Conservation (phyloP, 1,140 invertebrate genomes). For the Drosophila virilis region DNA sequence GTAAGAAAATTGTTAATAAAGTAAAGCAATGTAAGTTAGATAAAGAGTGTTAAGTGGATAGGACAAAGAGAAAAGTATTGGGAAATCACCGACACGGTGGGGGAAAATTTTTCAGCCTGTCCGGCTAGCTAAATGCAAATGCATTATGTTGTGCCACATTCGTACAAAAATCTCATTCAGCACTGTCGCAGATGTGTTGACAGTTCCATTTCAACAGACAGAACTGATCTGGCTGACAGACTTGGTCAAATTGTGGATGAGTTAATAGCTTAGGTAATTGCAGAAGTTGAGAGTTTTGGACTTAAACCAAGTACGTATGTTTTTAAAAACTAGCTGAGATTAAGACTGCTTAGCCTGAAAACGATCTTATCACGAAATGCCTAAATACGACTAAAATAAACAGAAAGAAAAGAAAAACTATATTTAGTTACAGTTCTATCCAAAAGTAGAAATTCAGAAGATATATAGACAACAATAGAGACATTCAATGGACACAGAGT, state of each 20-base stretch:
- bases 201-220: not conserved
- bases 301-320: too few species aligned
- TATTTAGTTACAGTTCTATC: not conserved
- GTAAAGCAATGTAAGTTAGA: too few species aligned
- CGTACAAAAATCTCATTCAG: conserved; percentile 33
- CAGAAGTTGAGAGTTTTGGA: not conserved
- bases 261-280: conserved; percentile 7
- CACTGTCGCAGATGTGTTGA: conserved; percentile 19
- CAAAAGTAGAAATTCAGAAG: conserved; percentile 4
- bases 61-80: too few species aligned
- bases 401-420: not conserved
- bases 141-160: conserved; percentile 42
- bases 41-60: too few species aligned
- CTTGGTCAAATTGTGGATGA: not conserved
- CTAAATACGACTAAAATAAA: too few species aligned
- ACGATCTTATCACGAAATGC: too few species aligned
- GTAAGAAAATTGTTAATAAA: too few species aligned
- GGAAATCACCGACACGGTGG: too few species aligned
- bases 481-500: conserved; percentile 54
- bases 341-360: too few species aligned
- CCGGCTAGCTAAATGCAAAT: too few species aligned
- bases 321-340: too few species aligned
- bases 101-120: too few species aligned
- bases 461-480: conserved; percentile 51
- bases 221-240: conserved; percentile 7